Conservation (phyloP, 2,113 vertebrate genomes). For the Gadus macrocephalus region DNA sequence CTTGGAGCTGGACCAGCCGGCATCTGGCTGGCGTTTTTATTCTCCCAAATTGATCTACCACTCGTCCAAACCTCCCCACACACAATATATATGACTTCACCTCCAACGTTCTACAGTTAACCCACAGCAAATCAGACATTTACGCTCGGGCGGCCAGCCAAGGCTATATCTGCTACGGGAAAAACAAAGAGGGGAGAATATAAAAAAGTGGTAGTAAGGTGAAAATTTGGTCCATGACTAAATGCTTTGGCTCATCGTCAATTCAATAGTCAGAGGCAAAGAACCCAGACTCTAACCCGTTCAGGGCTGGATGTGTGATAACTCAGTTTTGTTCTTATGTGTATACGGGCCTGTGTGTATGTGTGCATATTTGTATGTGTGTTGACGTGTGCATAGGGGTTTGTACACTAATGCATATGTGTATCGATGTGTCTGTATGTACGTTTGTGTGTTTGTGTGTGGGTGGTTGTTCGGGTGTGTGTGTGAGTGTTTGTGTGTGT, state of each 20-base stretch:
- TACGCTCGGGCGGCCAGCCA: conserved; percentile 54
- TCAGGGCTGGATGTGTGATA: conserved; percentile 32
- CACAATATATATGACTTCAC: conserved; percentile 54
- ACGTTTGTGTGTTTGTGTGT: conserved; percentile 11
- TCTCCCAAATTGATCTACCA: conserved; percentile 52
- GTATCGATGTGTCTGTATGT: conserved; percentile 26
- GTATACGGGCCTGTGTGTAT: conserved; percentile 8
- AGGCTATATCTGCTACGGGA: conserved; percentile 39
- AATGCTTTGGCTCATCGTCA: conserved; percentile 52
- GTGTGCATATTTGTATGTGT: conserved; percentile 13
- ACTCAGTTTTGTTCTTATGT: conserved; percentile 27
- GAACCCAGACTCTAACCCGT: conserved; percentile 40
- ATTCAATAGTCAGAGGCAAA: conserved; percentile 37
- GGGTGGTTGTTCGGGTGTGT: conserved; percentile 1
- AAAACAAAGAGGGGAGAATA: conserved; percentile 13
- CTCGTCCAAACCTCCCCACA: conserved; percentile 41
- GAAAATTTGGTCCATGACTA: conserved; percentile 58
- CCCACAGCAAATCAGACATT: conserved; percentile 60
- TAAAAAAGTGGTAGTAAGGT: conserved; percentile 41
- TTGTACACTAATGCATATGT: neutral
- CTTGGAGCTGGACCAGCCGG: conserved; percentile 30
- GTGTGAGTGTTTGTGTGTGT: neutral
- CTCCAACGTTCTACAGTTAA: conserved; percentile 47
- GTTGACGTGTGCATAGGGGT: neutral
- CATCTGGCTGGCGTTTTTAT: conserved; percentile 52